Base-by-base conservation (phyloP, 2,888 invertebrate genomes). In the Noctua janthina region DNA sequence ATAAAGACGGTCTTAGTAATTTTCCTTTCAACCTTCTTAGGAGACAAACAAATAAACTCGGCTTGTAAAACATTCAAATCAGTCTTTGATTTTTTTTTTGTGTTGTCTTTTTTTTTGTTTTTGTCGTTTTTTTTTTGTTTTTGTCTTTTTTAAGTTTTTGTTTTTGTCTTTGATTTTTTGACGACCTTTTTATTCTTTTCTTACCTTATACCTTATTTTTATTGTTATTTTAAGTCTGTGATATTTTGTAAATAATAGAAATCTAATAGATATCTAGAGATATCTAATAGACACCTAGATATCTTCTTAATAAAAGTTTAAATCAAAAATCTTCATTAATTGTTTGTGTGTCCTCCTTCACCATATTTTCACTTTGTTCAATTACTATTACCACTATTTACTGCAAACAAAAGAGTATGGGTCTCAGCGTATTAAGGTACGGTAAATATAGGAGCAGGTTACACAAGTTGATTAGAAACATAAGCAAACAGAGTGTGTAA, bases 381-480 rank as follows among this genome's bases (percentile, higher is more conserved):
- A 59, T 74, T 64, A 64, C 23, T 54, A 35, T 29, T 39, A 66
- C 20, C 3, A 59, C 23, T 74, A 56, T 71, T 76, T 46, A 54
- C 43, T 54, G 13, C 11, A 68, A 74, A 87, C 74, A 79, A 71
- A 68, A 68, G 59, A 67, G n/a, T 62, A 75, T 73, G 46, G 39
- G 39, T 29, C 51, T 29, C 43, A 69, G 8, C 72, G 76, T 78
- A 84, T 80, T 87, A 83, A 74, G 71, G 76, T 71, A 74, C 69
- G 17, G 74, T 75, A 90, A 91, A 92, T 83, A 91, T 82, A 84
- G 62, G 75, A 88, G 85, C 78, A 85, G 84, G 89, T 85, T 87
- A 88, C 90, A 88, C 87, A 90, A 87, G 85, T 92, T 93, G 93
- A 95, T 94, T 93, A 93, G 92, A 91, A 91, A 89, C 91, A 84